Conservation (phyloP, 2,888 invertebrate genomes). For the Drosophila nr. perissopoda region DNA sequence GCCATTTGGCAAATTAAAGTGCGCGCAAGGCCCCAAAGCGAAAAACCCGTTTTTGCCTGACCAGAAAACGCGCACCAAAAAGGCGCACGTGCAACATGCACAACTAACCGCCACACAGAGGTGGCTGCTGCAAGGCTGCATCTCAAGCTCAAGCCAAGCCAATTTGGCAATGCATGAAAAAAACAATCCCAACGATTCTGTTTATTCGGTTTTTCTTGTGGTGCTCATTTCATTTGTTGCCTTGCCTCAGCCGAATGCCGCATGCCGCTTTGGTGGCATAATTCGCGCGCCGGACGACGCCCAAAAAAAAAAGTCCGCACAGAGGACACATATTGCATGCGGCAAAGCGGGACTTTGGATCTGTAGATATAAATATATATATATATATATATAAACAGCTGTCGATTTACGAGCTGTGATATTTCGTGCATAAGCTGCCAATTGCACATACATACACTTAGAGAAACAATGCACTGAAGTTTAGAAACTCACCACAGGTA, state of each 20-base stretch:
- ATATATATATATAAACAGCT: slow-evolving; percentile 15
- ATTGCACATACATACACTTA: slow-evolving; percentile 39
- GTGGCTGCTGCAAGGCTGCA: slow-evolving; percentile 53
- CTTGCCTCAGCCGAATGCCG: slow-evolving; percentile 7
- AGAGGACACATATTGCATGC: slow-evolving; percentile 44
- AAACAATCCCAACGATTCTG: slow-evolving; percentile 26
- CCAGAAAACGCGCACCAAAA: slow-evolving; percentile 14
- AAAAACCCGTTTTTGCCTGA: slow-evolving; percentile 61
- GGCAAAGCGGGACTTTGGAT: slow-evolving; percentile 9
- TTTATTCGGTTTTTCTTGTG: slow-evolving; percentile 26
- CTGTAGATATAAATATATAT: not conserved
- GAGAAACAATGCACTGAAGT: not conserved
- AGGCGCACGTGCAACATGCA: slow-evolving; percentile 68
- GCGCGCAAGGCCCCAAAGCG: slow-evolving; percentile 48
- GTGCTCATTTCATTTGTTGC: slow-evolving; percentile 55
- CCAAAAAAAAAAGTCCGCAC: slow-evolving; percentile 35
- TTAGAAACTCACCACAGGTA: not conserved
- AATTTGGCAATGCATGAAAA: slow-evolving; percentile 61
- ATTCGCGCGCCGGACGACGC: slow-evolving; percentile 72
- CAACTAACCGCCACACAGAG: slow-evolving; percentile 14
- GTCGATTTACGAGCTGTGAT: slow-evolving; percentile 76
- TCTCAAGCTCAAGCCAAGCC: slow-evolving; percentile 46
- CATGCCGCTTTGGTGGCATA: slow-evolving; percentile 66
- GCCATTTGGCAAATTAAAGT: slow-evolving; percentile 74
- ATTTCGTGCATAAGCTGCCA: slow-evolving; percentile 65